A percentile compares a stretch with the other conserved stretches of the same genome.
Evolutionary conservation across 2,888 invertebrate species (phyloP).

Genomic region (Tipula vernalis): DNA sequence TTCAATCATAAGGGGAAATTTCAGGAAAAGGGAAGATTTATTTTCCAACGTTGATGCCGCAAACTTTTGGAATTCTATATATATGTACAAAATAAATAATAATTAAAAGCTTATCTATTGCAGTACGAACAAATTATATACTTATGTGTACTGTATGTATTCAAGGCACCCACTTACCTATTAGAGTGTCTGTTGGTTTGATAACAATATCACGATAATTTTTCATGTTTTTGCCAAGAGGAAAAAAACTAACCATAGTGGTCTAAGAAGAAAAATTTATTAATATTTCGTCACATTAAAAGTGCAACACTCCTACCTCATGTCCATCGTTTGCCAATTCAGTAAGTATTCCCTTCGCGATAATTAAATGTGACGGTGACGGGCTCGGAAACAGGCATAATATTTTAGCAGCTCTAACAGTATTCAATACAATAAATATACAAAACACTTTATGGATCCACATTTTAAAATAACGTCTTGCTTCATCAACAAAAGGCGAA

Average conservation of each 20-base stretch:
- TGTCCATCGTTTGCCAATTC: neutral
- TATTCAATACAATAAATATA: neutral
- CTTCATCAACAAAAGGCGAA: neutral
- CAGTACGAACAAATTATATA: neutral
- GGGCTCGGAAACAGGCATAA: neutral
- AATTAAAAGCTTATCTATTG: too few species aligned
- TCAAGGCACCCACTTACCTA: neutral
- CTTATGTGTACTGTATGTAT: too few species aligned
- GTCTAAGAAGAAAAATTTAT: neutral
- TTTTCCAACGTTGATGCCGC: too few species aligned
- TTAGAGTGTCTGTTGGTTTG: neutral
- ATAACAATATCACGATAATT: neutral
- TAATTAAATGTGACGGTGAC: neutral
- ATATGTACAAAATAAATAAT: too few species aligned
- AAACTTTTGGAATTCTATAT: too few species aligned
- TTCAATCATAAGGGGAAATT: too few species aligned
- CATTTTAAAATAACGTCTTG: neutral
- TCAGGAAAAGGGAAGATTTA: too few species aligned
- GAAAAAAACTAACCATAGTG: neutral
- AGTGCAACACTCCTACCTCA: neutral
- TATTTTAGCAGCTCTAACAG: constrained; percentile 15
- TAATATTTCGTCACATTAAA: neutral
- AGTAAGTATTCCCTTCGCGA: neutral
- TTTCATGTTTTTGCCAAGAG: neutral
- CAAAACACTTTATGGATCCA: neutral